phyloP scores from a whole-genome alignment of 2,113 vertebrate genomes.

The Tor tambroides region DNA sequence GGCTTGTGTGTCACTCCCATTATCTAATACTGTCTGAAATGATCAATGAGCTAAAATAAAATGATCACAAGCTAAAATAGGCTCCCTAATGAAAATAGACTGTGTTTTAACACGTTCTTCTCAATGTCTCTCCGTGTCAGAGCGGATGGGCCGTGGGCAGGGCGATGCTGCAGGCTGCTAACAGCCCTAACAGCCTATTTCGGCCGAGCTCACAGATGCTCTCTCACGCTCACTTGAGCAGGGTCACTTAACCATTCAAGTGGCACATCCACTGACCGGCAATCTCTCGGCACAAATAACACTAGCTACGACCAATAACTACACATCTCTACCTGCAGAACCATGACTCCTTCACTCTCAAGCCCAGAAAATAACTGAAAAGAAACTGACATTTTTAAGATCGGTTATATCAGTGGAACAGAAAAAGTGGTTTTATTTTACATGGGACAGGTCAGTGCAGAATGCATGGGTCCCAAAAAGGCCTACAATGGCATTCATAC shows the following conservation, averaged over 20 bases:
- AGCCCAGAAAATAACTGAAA: not conserved
- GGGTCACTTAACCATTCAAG: conserved; percentile 57
- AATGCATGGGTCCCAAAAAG: too few species aligned
- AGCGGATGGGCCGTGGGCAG: conserved; percentile 69
- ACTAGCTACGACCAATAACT: conserved; percentile 33
- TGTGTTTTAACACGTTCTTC: conserved; percentile 76
- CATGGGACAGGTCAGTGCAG: not conserved
- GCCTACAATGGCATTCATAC: too few species aligned
- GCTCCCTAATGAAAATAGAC: conserved; percentile 90
- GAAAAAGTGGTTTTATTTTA: not conserved
- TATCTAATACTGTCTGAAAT: conserved; percentile 85
- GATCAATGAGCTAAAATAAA: conserved; percentile 89
- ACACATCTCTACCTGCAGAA: conserved; percentile 40
- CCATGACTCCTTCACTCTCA: conserved; percentile 7
- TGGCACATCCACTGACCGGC: conserved; percentile 42
- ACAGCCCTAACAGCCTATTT: conserved; percentile 61
- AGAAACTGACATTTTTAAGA: not conserved
- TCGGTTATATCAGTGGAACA: not conserved
- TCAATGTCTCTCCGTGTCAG: conserved; percentile 70
- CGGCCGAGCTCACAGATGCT: conserved; percentile 48
- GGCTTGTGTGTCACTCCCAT: conserved; percentile 83
- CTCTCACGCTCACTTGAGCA: conserved; percentile 50
- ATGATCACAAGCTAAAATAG: conserved; percentile 93
- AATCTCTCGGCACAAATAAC: conserved; percentile 42
- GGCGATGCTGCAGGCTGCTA: conserved; percentile 75